A percentile compares a stretch with the other conserved stretches of the same genome.
Evolutionary conservation across 2,113 vertebrate species (phyloP).

Genomic region (Plestiodon gilberti): DNA sequence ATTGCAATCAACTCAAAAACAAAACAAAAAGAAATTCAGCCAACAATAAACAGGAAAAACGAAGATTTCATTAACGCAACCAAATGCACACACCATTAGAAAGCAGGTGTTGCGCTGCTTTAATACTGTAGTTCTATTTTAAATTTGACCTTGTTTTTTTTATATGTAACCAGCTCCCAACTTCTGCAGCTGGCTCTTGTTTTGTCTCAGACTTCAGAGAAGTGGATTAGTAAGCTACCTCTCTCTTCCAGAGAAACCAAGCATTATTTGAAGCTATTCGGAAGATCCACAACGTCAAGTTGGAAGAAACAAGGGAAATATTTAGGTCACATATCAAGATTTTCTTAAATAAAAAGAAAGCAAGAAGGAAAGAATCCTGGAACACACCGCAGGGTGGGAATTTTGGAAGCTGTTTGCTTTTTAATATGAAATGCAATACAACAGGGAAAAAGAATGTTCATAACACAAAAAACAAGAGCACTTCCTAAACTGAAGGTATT

Average conservation of each 20-base stretch:
- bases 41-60: no score
- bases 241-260: neutral
- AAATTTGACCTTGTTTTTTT: neutral
- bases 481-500: neutral
- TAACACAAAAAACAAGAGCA: neutral
- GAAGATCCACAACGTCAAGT: neutral
- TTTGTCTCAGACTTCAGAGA: neutral
- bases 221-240: no score
- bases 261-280: neutral
- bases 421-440: neutral
- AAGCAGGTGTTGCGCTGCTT: neutral
- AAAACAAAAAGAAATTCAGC: neutral
- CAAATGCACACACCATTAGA: neutral
- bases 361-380: neutral
- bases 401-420: neutral
- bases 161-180: neutral
- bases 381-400: neutral
- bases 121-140: neutral
- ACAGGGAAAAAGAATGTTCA: neutral
- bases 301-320: conserved; percentile 22
- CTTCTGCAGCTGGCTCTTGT: neutral
- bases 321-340: neutral
- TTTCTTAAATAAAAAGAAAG: neutral
- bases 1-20: neutral
- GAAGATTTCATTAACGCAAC: neutral